Percentiles rank a stretch among this genome's conserved stretches.
Conservation (phyloP, 2,797 vertebrate species). For the Sitta carolinensis region DNA sequence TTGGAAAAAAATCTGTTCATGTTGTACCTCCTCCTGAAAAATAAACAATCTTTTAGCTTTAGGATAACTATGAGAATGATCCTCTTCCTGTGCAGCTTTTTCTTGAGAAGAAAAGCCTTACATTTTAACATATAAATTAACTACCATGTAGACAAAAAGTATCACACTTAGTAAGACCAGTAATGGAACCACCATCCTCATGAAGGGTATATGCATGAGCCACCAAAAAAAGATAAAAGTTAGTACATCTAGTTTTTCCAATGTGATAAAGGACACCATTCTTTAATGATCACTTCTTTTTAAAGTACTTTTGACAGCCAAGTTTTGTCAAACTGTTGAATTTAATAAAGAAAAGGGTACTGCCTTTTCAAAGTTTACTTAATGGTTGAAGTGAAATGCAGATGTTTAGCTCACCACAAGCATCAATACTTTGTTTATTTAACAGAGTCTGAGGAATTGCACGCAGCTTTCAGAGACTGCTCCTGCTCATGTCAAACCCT, state of each 20-base stretch:
- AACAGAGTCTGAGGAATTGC: neutral
- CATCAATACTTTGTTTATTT: slow-evolving; percentile 11
- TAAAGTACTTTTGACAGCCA: neutral
- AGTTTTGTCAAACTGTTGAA: neutral
- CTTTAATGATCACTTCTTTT: neutral
- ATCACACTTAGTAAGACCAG: neutral
- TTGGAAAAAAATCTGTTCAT: neutral
- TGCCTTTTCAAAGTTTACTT: neutral
- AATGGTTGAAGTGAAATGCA: neutral
- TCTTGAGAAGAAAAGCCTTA: neutral
- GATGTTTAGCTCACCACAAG: neutral
- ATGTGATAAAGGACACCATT: neutral
- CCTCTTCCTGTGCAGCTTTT: neutral
- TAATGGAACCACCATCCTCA: neutral
- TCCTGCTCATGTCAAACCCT: neutral
- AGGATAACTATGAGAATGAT: neutral
- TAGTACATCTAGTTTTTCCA: neutral
- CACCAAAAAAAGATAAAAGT: neutral
- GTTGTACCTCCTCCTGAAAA: neutral
- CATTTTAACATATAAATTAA: neutral
- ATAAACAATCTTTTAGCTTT: neutral
- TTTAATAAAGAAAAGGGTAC: neutral
- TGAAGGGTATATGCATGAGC: accelerated
- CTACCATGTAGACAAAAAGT: neutral
- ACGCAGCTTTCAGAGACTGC: neutral